A percentile compares a stretch with the other conserved stretches of the same genome.
Evolutionary conservation across 1,140 invertebrate genomes (phyloP).

Genomic region (Heterodera schachtii): DNA sequence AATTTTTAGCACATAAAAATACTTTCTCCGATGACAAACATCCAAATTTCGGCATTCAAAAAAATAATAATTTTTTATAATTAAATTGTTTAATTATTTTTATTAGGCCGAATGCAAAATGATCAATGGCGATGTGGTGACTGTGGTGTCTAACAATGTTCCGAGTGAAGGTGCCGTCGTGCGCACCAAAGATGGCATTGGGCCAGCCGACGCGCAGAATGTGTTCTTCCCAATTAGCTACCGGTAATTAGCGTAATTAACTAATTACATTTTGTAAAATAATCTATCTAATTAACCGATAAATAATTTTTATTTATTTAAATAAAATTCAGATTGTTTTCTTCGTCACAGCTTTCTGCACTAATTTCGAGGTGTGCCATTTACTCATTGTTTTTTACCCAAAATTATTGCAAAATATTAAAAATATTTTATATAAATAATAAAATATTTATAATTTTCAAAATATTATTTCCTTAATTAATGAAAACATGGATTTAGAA

Average conservation of each 20-base stretch:
- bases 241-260: slow-evolving; percentile 1
- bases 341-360: slow-evolving; percentile 13
- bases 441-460: background rate
- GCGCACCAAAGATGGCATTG: background rate
- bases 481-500: too few relatives aligned
- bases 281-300: too few relatives aligned
- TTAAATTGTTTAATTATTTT: background rate
- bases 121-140: background rate
- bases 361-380: slow-evolving; percentile 13
- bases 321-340: slow-evolving; percentile 18
- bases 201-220: background rate
- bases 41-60: slow-evolving; percentile 2
- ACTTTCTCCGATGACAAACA: too few relatives aligned
- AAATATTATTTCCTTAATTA: too few relatives aligned
- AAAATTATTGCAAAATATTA: too few relatives aligned
- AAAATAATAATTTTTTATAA: too few relatives aligned
- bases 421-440: background rate
- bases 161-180: slow-evolving; percentile 1
- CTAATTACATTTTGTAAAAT: too few relatives aligned
- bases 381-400: too few relatives aligned
- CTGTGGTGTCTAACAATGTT: slow-evolving; percentile 25
- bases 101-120: slow-evolving; percentile 6
- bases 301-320: slow-evolving; percentile 13
- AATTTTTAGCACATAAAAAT: too few relatives aligned
- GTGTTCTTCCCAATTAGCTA: slow-evolving; percentile 25